Evolutionary conservation across 2,113 vertebrate genomes (phyloP).

Genomic region (Passer montanus): DNA sequence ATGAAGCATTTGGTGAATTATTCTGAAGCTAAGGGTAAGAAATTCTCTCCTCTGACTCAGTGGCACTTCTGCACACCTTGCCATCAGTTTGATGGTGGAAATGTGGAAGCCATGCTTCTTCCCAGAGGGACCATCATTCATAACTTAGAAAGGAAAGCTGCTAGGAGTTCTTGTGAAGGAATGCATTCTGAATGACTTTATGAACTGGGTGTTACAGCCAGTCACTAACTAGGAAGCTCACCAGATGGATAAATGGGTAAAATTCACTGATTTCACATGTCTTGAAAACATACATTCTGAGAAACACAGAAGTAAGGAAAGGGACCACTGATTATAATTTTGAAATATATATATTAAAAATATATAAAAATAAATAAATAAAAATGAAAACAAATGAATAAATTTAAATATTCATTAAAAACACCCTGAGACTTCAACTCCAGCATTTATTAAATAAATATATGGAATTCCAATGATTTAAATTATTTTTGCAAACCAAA

Average conservation of each 20-base stretch:
- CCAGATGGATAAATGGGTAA: accelerated
- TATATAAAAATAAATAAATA: neutral
- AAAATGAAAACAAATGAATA: neutral
- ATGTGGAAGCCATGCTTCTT: neutral
- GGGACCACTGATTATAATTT: neutral
- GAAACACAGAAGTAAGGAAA: neutral
- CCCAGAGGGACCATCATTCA: neutral
- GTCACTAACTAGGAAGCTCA: neutral
- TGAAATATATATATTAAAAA: neutral
- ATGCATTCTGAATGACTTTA: neutral
- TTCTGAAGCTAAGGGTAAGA: neutral
- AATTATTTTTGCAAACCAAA: neutral
- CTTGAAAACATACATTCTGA: neutral
- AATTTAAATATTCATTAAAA: neutral
- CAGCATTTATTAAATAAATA: neutral
- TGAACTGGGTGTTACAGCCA: neutral
- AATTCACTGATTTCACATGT: neutral
- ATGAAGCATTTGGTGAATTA: neutral
- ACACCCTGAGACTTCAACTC: neutral
- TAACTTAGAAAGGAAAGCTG: neutral
- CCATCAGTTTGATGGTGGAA: neutral
- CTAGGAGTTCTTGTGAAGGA: neutral
- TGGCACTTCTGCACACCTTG: neutral
- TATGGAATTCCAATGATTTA: neutral
- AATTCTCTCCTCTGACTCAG: neutral